These are phyloP conservation scores for Alviniconcha strummeri DNA, from an alignment of 2,888 invertebrate genomes.

Conservation along the genomic window DNA sequence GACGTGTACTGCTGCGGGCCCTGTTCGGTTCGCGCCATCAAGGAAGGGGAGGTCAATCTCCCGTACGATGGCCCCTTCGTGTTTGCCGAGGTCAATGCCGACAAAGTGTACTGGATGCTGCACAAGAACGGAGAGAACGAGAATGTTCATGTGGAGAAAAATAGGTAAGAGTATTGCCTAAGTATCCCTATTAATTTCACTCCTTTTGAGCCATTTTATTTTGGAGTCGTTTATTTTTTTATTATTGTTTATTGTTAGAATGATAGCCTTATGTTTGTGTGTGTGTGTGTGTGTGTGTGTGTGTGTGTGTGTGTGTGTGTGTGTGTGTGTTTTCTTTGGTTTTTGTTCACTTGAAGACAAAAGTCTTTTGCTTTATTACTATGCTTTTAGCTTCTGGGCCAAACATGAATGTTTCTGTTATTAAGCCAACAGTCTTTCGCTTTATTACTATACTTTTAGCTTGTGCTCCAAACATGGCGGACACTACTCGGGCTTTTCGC, in stretches of 20 bases:
- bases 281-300: slow-evolving; percentile 8
- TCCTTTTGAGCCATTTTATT: too few species aligned
- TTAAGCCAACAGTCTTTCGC: too few species aligned
- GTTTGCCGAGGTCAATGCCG: slow-evolving; percentile 95
- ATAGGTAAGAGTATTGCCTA: not conserved
- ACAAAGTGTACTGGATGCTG: slow-evolving; percentile 86
- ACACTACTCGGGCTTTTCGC: too few species aligned
- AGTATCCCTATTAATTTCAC: not conserved
- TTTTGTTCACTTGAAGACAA: not conserved
- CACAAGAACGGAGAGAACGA: not conserved
- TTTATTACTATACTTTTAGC: too few species aligned
- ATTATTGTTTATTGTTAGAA: not conserved
- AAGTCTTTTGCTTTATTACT: too few species aligned
- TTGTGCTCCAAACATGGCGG: too few species aligned
- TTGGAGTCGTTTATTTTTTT: too few species aligned
- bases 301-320: slow-evolving; percentile 9
- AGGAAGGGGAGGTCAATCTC: slow-evolving; percentile 83
- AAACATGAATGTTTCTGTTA: too few species aligned
- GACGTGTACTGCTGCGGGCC: slow-evolving; percentile 73
- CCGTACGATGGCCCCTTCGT: not conserved
- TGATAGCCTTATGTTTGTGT: not conserved
- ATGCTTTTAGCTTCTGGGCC: too few species aligned
- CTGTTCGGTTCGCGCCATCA: slow-evolving; percentile 79
- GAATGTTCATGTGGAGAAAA: slow-evolving; percentile 7
- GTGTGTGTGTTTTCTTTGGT: not conserved